phyloP scores from a whole-genome alignment of 2,888 invertebrate genomes.

The Acleris holmiana region DNA sequence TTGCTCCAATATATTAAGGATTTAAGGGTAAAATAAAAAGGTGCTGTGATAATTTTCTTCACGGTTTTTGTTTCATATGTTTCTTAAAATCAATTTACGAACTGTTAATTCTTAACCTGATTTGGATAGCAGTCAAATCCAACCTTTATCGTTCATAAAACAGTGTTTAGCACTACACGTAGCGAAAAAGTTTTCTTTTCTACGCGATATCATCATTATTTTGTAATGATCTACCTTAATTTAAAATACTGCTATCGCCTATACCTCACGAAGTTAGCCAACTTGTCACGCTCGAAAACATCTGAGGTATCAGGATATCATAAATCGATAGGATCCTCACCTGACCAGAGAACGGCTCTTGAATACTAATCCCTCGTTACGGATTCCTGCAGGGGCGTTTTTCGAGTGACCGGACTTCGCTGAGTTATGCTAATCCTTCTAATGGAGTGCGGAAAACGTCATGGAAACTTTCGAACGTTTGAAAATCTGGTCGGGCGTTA shows the following conservation, averaged over 20 bases:
- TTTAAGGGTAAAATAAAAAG: too few species aligned
- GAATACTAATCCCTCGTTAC: constrained; percentile 35
- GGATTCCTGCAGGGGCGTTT: constrained; percentile 28
- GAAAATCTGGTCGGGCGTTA: constrained; percentile 18
- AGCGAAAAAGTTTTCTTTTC: too few species aligned
- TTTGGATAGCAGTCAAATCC: too few species aligned
- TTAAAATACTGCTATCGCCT: neutral
- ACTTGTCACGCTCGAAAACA: constrained; percentile 8
- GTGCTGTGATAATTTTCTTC: too few species aligned
- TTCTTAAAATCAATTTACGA: too few species aligned
- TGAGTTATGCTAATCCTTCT: constrained; percentile 31
- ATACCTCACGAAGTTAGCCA: neutral
- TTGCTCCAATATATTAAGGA: too few species aligned
- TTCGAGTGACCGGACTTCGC: constrained; percentile 19
- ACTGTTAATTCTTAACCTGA: too few species aligned
- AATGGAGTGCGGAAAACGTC: constrained; percentile 30
- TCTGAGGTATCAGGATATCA: constrained; percentile 20
- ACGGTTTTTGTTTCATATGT: too few species aligned
- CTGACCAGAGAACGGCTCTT: constrained; percentile 25
- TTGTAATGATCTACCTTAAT: neutral
- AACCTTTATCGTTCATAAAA: too few species aligned
- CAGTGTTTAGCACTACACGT: too few species aligned
- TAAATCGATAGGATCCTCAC: constrained; percentile 27
- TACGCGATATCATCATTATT: too few species aligned
- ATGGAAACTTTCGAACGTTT: constrained; percentile 11